Evolutionary conservation across 1,140 invertebrate genomes (phyloP), one percentile per base, ranked within the genome.

Genomic region (Adelges cooleyi): DNA sequence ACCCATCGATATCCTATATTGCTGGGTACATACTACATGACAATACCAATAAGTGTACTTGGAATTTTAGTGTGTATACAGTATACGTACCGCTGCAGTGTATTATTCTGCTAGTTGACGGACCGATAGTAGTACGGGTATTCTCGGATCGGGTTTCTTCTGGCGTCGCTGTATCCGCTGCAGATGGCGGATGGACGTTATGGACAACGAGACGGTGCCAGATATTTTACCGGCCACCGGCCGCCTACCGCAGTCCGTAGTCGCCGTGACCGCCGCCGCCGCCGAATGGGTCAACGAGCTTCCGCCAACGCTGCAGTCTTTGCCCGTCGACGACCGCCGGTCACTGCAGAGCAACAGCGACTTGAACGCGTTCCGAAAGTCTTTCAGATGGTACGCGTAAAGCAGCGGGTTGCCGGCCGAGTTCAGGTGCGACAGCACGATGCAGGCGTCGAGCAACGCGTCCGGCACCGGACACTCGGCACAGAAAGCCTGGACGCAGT

Each of bases 331-430:
- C 40, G 56, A 23, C 27, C 38, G 40, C 1, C 10, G n/a, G 53
- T 44, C 18, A 20, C 49, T 66, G 22, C 68, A 67, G n/a, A 65
- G 66, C 20, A 71, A 27, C 9, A 72, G 36, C 2, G 59, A 66
- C 29, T 66, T 69, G 18, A 90, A 70, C 0, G 87, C 87, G 1
- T 82, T 81, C 15, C 87, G 78, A 71, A 92, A 92, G 71, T 92
- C 90, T 72, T 86, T 87, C 53, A 93, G 79, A 72, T 92, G 89
- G 71, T 92, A 95, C 10, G 90, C 91, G 73, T 94, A 95, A 1
- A 93, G 76, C 9, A 92, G 74, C 0, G 90, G 90, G 74, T 93
- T 93, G 1, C 90, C 84, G 0, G 88, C 89, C 0, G 90, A 92
- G 74, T 94, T 95, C 3, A 89, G 75, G 71, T 95, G 91, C 0